A percentile compares a stretch with the other conserved stretches of the same genome.
Evolutionary conservation across 2,113 vertebrate species (phyloP).

Genomic region (Chloroceryle aenea): DNA sequence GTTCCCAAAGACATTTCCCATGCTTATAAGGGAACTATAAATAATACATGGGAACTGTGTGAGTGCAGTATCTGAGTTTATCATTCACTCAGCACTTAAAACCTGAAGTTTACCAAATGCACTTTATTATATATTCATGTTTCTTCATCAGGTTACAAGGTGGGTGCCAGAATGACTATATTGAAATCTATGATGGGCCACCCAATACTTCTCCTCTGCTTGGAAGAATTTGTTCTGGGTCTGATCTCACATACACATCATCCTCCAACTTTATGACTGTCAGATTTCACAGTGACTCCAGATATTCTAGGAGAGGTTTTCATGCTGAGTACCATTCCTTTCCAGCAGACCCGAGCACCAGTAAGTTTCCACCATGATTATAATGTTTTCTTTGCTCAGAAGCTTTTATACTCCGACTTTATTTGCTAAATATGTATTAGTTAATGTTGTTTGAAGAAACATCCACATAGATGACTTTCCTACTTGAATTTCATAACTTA

Average conservation of each 20-base stretch:
- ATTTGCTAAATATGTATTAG: not conserved
- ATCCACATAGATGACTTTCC: not conserved
- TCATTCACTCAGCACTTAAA: not conserved
- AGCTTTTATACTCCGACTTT: not conserved
- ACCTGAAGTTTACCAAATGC: not conserved
- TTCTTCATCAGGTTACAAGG: conserved; percentile 56
- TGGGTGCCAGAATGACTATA: conserved; percentile 52
- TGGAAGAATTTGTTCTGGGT: conserved; percentile 54
- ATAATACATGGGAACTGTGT: not conserved
- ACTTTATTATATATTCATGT: not conserved
- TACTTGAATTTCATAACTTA: not conserved
- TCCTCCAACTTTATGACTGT: conserved; percentile 74
- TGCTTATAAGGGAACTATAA: not conserved
- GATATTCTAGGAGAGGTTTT: conserved; percentile 28
- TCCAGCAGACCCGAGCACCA: conserved; percentile 6
- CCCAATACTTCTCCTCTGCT: conserved; percentile 53
- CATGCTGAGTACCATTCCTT: conserved; percentile 38
- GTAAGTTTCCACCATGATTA: conserved; percentile 42
- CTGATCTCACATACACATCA: conserved; percentile 5
- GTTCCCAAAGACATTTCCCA: not conserved
- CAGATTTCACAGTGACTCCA: conserved; percentile 59
- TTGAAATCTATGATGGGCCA: conserved; percentile 76
- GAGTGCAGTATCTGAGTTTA: not conserved
- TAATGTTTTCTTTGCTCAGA: not conserved
- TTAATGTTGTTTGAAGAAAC: not conserved